Evolutionary conservation across 2,888 invertebrate species (phyloP), one percentile per base, ranked within the genome.

Genomic region (Pomacea canaliculata): DNA sequence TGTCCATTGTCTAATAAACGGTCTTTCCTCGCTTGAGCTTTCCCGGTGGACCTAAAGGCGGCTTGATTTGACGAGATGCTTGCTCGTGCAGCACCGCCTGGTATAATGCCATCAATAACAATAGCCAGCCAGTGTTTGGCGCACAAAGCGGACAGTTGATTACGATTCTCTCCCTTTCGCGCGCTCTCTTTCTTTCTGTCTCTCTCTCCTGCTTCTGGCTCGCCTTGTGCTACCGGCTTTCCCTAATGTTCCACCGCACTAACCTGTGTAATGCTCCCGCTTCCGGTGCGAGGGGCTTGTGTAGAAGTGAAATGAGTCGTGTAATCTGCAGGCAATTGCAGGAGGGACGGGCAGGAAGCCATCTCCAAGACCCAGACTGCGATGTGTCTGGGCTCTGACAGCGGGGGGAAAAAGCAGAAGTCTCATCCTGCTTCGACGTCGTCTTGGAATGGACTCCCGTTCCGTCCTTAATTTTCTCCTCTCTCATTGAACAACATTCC

Each of bases 51-150:
- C 63, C 49, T 27, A 59, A 73, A 23, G 16, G 19, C 56, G 66
- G 70, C 77, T 73, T 77, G 73, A 68, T 73, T 73, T 76, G 70
- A 77, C 70, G 73, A 73, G 73, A 73, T 62, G 65, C 59, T 70
- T 73, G 77, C 70, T 71, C 48, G 68, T 9, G 12, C 23, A n/a
- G 19, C 68, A 37, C 23, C 13, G 27, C 37, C 48, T 68, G 51
- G 37, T 68, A 68, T 68, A 27, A 68, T 27, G 68, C 68, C 68
- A 68, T 68, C 68, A 68, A 68, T 68, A 68, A 68, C 68, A 68
- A 68, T 68, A 46, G 68, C 37, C 37, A 37, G 10, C 27, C 19
- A 46, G 68, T 68, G 68, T 68, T 68, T n/a, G 19, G 37, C 27
- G 27, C 68, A 46, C 68, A 68, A 27, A 19, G 37, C 27, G 68